Evolutionary conservation across 2,797 vertebrate species (phyloP).

Genomic region (Cyclopterus lumpus): DNA sequence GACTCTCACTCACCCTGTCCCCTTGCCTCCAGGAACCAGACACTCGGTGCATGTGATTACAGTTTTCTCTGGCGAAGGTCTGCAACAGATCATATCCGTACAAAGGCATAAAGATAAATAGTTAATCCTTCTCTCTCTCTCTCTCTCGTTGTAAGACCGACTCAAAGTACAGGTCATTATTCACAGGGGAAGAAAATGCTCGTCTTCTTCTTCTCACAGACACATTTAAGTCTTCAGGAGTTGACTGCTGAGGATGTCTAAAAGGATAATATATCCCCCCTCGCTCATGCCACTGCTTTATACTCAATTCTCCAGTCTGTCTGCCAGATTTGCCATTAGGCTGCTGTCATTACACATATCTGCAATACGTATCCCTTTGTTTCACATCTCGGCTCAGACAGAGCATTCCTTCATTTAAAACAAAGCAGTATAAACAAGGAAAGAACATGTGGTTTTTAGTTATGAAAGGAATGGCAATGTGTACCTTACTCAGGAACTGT

Average conservation of each 20-base stretch:
- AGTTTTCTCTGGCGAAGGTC: constrained; percentile 37
- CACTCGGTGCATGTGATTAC: constrained; percentile 52
- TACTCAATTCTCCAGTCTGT: constrained; percentile 29
- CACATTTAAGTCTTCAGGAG: constrained; percentile 12
- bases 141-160: constrained; percentile 8
- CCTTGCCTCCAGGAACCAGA: constrained; percentile 68
- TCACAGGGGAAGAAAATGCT: constrained; percentile 19
- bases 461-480: background rate
- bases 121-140: constrained; percentile 19
- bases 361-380: constrained; percentile 30
- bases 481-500: background rate
- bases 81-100: constrained; percentile 27
- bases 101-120: constrained; percentile 38
- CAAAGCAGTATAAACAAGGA: constrained; percentile 15
- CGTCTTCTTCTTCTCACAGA: constrained; percentile 2
- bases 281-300: constrained; percentile 18
- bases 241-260: constrained; percentile 9
- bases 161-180: constrained; percentile 29
- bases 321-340: constrained; percentile 57
- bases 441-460: background rate
- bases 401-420: constrained; percentile 34
- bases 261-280: constrained; percentile 24
- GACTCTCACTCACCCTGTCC: constrained; percentile 63
- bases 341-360: constrained; percentile 47
- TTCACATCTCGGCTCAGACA: constrained; percentile 18